phyloP scores from a whole-genome alignment of 2,113 vertebrate species.

The Hemichromis elongatus region DNA sequence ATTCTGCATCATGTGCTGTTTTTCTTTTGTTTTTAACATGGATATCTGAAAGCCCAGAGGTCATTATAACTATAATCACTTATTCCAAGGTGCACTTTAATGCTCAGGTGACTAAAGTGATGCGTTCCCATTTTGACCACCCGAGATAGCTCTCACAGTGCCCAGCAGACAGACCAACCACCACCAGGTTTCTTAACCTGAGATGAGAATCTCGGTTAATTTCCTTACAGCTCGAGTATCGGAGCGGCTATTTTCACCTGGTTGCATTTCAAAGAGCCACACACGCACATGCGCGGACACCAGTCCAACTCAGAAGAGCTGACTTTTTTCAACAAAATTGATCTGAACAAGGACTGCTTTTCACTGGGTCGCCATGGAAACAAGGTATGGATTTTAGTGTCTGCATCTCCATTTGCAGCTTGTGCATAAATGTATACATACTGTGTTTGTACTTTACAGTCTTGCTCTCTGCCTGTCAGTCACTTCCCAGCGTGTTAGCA shows the following conservation, averaged over 20 bases:
- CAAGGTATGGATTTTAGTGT: constrained; percentile 14
- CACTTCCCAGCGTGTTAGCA: not conserved
- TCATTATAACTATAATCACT: not conserved
- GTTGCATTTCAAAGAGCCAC: not conserved
- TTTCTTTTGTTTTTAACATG: not conserved
- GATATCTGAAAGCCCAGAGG: not conserved
- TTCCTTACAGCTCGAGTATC: not conserved
- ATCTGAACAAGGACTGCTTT: not conserved
- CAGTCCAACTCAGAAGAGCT: not conserved
- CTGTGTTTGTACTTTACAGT: not conserved
- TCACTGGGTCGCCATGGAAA: constrained; percentile 42
- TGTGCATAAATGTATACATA: not conserved
- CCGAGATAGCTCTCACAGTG: not conserved
- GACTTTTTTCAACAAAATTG: not conserved
- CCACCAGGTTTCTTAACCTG: not conserved
- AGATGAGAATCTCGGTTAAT: not conserved
- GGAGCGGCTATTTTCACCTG: not conserved
- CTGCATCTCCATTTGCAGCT: not conserved
- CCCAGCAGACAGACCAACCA: not conserved
- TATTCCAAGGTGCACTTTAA: not conserved
- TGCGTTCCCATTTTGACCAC: not conserved
- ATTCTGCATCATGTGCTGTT: not conserved
- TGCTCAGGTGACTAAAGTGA: not conserved
- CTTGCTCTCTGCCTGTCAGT: not conserved
- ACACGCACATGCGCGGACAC: not conserved